These are phyloP conservation scores for Tachystola acroxantha DNA, from an alignment of 2,888 invertebrate species.

Conservation along the genomic window DNA sequence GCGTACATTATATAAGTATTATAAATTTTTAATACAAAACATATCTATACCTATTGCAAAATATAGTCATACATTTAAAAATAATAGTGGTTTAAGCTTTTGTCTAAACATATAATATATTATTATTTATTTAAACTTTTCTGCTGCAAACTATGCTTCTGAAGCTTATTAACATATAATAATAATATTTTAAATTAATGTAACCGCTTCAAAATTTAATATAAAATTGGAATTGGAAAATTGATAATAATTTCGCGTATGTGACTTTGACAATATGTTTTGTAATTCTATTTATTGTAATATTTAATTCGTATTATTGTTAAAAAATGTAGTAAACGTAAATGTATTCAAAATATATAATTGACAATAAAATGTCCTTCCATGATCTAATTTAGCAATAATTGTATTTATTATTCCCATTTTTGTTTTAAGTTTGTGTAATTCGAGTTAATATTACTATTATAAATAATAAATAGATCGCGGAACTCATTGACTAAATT, in stretches of 20 bases:
- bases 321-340: constrained; percentile 7
- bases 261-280: constrained; percentile 70
- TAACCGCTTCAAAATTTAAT: neutral
- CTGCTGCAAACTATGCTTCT: neutral
- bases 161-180: neutral
- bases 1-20: too few relatives aligned
- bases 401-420: neutral
- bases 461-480: too few relatives aligned
- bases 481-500: too few relatives aligned
- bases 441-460: neutral
- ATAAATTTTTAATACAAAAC: constrained; percentile 14
- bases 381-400: neutral
- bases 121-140: neutral
- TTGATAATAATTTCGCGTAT: constrained; percentile 32
- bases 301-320: constrained; percentile 6
- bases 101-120: too few relatives aligned
- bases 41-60: constrained; percentile 15
- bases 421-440: neutral
- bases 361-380: constrained; percentile 15
- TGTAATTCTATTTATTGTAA: constrained; percentile 19
- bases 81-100: too few relatives aligned
- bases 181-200: neutral
- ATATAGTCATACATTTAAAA: constrained; percentile 1
- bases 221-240: neutral
- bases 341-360: constrained; percentile 5